Conservation (phyloP, 1,140 invertebrate species). For the Araneus ventricosus region DNA sequence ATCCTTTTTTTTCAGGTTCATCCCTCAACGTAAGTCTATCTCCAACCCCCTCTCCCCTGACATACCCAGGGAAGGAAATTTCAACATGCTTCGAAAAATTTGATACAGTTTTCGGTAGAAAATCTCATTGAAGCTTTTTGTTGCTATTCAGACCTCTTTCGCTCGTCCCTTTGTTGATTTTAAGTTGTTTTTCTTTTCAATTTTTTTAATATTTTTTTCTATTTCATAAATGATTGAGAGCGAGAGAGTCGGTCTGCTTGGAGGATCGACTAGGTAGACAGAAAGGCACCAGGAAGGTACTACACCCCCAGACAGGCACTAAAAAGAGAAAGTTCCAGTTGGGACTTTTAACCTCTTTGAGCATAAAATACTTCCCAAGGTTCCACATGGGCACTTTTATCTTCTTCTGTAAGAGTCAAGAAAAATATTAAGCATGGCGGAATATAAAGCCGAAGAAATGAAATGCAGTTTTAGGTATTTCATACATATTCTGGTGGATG, state of each 20-base stretch:
- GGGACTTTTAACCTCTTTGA: not conserved
- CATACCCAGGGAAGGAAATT: constrained; percentile 50
- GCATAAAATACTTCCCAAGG: not conserved
- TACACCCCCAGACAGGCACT: not conserved
- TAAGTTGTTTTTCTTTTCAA: not conserved
- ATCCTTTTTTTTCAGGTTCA: constrained; percentile 16
- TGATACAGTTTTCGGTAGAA: constrained; percentile 72
- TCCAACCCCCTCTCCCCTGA: not conserved
- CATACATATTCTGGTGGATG: too few species aligned
- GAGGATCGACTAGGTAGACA: not conserved
- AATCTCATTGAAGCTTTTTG: constrained; percentile 73
- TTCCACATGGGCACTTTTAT: not conserved
- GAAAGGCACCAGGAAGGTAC: not conserved
- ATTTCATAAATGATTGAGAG: constrained; percentile 70
- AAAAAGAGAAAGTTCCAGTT: not conserved
- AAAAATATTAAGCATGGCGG: too few species aligned
- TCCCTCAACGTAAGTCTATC: not conserved
- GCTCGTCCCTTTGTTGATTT: constrained; percentile 54
- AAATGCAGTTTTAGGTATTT: too few species aligned
- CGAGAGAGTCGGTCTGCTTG: constrained; percentile 27
- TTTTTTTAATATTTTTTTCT: not conserved
- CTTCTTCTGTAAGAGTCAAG: too few species aligned
- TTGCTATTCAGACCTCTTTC: constrained; percentile 50
- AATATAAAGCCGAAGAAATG: too few species aligned
- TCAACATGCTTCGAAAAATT: constrained; percentile 73